A percentile compares a stretch with the other conserved stretches of the same genome.
Evolutionary conservation across 2,888 invertebrate species (phyloP).

Genomic region (Drosophila suboccidentalis): DNA sequence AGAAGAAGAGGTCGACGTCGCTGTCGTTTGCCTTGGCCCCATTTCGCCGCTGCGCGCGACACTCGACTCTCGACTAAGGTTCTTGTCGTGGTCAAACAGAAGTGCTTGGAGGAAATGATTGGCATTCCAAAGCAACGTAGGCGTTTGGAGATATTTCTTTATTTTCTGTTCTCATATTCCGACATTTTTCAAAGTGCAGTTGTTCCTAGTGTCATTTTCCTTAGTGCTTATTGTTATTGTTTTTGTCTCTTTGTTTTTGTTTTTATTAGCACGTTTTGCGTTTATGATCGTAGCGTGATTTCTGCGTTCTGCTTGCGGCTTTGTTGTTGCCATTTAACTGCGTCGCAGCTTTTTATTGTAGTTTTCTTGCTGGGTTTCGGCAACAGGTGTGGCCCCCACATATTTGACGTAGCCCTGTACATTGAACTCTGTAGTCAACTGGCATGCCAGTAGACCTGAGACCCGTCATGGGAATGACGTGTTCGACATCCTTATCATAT

Average conservation of each 20-base stretch:
- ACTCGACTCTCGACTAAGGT: slow-evolving; percentile 15
- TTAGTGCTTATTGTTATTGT: slow-evolving; percentile 35
- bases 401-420: slow-evolving; percentile 55
- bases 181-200: slow-evolving; percentile 5
- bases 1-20: slow-evolving; percentile 33
- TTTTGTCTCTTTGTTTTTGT: slow-evolving; percentile 48
- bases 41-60: slow-evolving; percentile 52
- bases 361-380: slow-evolving; percentile 62
- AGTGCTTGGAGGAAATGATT: slow-evolving; percentile 54
- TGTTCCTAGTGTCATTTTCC: slow-evolving; percentile 27
- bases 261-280: slow-evolving; percentile 77
- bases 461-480: slow-evolving; percentile 66
- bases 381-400: slow-evolving; percentile 76
- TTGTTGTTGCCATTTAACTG: slow-evolving; percentile 61
- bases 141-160: slow-evolving; percentile 16
- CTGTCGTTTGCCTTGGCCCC: slow-evolving; percentile 75
- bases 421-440: slow-evolving; percentile 61
- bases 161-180: slow-evolving; percentile 20
- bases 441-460: slow-evolving; percentile 12
- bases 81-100: slow-evolving; percentile 35
- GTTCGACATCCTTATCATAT: slow-evolving; percentile 71
- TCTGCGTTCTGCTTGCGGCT: slow-evolving; percentile 42
- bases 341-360: slow-evolving; percentile 69
- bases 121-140: slow-evolving; percentile 54
- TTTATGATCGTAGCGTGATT: slow-evolving; percentile 77